Base-by-base conservation (phyloP, 2,797 vertebrate genomes). In the Pangasius macronema region DNA sequence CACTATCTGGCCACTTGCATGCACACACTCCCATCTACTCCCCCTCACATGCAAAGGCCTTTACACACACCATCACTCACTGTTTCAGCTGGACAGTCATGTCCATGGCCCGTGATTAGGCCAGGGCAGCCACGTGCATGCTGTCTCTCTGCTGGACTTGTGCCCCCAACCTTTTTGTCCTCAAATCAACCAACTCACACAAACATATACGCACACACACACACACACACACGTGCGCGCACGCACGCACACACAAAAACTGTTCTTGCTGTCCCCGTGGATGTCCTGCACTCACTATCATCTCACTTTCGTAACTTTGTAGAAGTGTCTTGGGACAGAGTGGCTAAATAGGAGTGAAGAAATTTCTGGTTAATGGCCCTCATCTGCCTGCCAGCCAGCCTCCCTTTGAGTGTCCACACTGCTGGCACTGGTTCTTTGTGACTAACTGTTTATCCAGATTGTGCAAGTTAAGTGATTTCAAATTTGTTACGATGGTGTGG, bases 371-470 rank as follows among this genome's bases (percentile, higher is more conserved):
- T 86, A 83, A 90, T 72, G 84, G 27, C 83, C 53, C 55, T 39
- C 85, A 33, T 81, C 73, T 86, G 83, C 49, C 82, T 87, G 86
- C 82, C 87, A 89, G 86, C 72, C 85, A 86, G 86, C 72, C 87
- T 86, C 61, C 42, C 85, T 77, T 61, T 61, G 27, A 87, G 57
- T 84, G 85, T 91, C 88, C 87, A 85, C 86, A 88, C 68, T 80
- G 85, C 86, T 91, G 84, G 87, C 82, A 82, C 68, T 59, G 51
- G 55, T 55, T 49, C 72, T 36, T 72, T 5, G 46, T 82, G 75
- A 87, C 83, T 87, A 20, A 86, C 57, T 86, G 86, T 91, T 90
- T 83, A 55, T 90, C 79, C 91, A 88, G 87, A 89, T 92, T 92
- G 88, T 90, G 91, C 83, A 93, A 92, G 86, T 16, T 3, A 3